A percentile compares a stretch with the other conserved stretches of the same genome.
phyloP scores from a whole-genome alignment of 1,140 invertebrate species.

The Drosophila prosaltans region DNA sequence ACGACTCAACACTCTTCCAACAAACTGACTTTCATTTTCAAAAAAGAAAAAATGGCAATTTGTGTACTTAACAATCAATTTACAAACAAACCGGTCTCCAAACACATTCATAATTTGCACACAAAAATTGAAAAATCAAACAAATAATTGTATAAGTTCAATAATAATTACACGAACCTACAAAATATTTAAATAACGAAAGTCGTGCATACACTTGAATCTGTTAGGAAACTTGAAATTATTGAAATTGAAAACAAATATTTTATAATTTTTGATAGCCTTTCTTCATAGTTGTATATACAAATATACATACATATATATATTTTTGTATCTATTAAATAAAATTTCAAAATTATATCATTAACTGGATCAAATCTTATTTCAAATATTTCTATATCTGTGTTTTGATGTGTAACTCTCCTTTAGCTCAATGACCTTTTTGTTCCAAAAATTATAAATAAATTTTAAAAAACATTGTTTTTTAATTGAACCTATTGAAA shows the following conservation, averaged over 20 bases:
- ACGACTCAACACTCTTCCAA: constrained; percentile 33
- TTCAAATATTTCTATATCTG: not conserved
- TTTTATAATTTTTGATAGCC: too few species aligned
- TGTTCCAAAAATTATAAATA: not conserved
- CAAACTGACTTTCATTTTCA: constrained; percentile 45
- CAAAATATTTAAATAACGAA: not conserved
- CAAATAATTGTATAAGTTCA: constrained; percentile 27
- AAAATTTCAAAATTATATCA: too few species aligned
- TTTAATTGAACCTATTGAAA: constrained; percentile 43
- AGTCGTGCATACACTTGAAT: too few species aligned
- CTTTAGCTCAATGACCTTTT: not conserved
- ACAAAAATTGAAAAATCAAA: constrained; percentile 31
- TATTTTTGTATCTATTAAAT: too few species aligned
- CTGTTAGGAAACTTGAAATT: too few species aligned
- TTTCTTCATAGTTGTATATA: too few species aligned
- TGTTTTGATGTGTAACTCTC: not conserved
- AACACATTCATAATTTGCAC: constrained; percentile 41
- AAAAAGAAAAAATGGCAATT: constrained; percentile 9
- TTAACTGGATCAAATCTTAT: not conserved
- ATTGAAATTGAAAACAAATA: too few species aligned
- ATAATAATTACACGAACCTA: constrained; percentile 2
- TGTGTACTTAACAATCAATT: constrained; percentile 19
- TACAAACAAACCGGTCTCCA: constrained; percentile 39
- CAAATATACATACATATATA: too few species aligned
- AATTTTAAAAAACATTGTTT: constrained; percentile 33